These are phyloP conservation scores for Heliangelus exortis DNA, from an alignment of 2,797 vertebrate species.

Conservation along the genomic window DNA sequence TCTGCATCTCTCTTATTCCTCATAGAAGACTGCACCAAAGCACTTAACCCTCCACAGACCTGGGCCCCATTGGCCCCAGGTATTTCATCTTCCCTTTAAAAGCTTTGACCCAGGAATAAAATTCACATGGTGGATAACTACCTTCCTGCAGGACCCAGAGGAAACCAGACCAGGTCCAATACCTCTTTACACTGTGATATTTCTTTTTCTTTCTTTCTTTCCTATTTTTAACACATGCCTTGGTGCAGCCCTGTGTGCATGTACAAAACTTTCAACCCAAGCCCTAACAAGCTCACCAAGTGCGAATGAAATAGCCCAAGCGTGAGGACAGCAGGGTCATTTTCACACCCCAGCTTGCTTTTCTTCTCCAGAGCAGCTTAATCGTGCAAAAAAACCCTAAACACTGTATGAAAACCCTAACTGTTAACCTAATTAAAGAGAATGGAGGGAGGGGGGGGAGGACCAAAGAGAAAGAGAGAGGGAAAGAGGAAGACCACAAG, in stretches of 20 bases:
- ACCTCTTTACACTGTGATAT: neutral
- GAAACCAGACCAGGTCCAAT: neutral
- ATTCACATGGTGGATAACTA: neutral
- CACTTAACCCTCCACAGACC: neutral
- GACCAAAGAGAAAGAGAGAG: no score
- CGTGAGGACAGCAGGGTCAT: slow-evolving; percentile 30
- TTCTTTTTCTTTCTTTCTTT: neutral
- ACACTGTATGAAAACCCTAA: slow-evolving; percentile 6
- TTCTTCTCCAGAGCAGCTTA: slow-evolving; percentile 30
- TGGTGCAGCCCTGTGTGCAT: neutral
- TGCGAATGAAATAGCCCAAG: slow-evolving; percentile 41
- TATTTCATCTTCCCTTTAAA: neutral
- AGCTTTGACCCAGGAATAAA: slow-evolving; percentile 19
- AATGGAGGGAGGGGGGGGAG: no score
- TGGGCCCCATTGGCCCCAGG: neutral
- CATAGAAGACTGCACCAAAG: neutral
- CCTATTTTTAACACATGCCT: neutral
- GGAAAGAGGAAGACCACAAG: neutral
- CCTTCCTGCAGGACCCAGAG: slow-evolving; percentile 11
- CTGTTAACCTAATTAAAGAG: neutral
- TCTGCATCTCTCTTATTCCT: neutral
- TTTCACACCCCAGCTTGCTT: slow-evolving; percentile 46
- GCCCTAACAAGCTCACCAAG: slow-evolving; percentile 12
- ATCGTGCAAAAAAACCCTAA: slow-evolving; percentile 47
- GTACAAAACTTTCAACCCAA: neutral